Evolutionary conservation across 2,113 vertebrate genomes (phyloP).

Genomic region (Clarias gariepinus): DNA sequence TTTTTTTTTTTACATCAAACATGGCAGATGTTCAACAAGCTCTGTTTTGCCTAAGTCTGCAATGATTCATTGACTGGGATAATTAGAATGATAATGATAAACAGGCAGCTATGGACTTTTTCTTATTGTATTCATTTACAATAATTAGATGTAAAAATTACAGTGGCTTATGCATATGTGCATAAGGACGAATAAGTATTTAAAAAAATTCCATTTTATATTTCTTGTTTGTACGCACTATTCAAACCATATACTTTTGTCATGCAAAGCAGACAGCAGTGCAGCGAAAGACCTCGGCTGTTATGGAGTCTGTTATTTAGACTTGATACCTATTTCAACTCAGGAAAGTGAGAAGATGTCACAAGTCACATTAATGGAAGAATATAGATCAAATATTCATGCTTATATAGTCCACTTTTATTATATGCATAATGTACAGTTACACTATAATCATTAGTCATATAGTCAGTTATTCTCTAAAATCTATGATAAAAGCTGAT

Average conservation of each 20-base stretch:
- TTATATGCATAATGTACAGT: background rate
- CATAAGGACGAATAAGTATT: background rate
- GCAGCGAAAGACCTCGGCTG: slow-evolving; percentile 62
- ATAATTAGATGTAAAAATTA: background rate
- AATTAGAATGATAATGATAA: slow-evolving; percentile 34
- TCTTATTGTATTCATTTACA: background rate
- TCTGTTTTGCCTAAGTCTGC: slow-evolving; percentile 7
- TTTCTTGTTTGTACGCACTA: background rate
- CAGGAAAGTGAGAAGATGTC: slow-evolving; percentile 53
- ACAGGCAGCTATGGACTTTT: slow-evolving; percentile 7
- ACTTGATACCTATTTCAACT: slow-evolving; percentile 53
- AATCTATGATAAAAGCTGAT: background rate
- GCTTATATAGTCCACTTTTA: background rate
- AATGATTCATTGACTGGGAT: slow-evolving; percentile 20
- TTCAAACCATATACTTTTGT: background rate
- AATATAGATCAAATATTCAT: background rate
- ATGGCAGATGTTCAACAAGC: slow-evolving; percentile 37
- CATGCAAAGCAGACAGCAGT: slow-evolving; percentile 51
- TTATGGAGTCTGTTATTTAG: too few species aligned
- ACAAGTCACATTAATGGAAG: background rate
- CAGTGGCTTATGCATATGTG: background rate
- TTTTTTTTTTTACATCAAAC: slow-evolving; percentile 20
- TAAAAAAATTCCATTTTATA: background rate
- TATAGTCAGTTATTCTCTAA: background rate
- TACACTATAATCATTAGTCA: background rate